phyloP scores from a whole-genome alignment of 2,888 invertebrate genomes.

The Melanchra persicariae region DNA sequence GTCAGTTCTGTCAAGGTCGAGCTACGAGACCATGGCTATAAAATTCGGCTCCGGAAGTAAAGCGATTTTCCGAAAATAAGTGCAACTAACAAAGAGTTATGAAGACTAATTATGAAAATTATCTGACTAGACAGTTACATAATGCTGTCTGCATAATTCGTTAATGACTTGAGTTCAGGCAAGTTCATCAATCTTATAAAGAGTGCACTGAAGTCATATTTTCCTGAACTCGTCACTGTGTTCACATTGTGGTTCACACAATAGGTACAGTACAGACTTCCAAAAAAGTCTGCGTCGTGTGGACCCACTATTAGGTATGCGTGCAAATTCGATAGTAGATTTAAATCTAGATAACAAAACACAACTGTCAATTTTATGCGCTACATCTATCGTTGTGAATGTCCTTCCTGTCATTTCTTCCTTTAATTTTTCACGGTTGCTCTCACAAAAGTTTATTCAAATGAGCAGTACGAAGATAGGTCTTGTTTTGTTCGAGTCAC shows the following conservation, averaged over 20 bases:
- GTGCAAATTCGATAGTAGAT: conserved; percentile 37
- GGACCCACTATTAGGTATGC: no score
- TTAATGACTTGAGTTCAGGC: neutral
- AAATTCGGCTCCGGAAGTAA: neutral
- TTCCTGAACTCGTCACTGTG: neutral
- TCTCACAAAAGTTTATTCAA: conserved; percentile 63
- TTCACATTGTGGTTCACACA: no score
- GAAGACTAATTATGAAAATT: conserved; percentile 5
- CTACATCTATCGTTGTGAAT: conserved; percentile 52
- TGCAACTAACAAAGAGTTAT: conserved; percentile 3
- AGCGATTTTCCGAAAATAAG: neutral
- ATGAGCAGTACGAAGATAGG: conserved; percentile 56
- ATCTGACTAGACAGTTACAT: neutral
- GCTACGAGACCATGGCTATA: neutral
- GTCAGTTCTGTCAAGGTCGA: neutral
- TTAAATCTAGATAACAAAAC: conserved; percentile 41
- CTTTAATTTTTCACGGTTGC: conserved; percentile 64
- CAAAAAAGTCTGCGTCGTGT: no score
- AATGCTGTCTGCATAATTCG: conserved; percentile 8
- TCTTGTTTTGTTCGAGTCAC: conserved; percentile 64
- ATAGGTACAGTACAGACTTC: no score
- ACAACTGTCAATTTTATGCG: conserved; percentile 52
- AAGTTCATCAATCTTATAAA: neutral
- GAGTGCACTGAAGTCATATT: conserved; percentile 8
- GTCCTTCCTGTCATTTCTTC: conserved; percentile 66